Percentiles rank a stretch among this genome's conserved stretches.
These are phyloP conservation scores for Druceiella hillmani DNA, from an alignment of 2,888 invertebrate species.

Conservation along the genomic window DNA sequence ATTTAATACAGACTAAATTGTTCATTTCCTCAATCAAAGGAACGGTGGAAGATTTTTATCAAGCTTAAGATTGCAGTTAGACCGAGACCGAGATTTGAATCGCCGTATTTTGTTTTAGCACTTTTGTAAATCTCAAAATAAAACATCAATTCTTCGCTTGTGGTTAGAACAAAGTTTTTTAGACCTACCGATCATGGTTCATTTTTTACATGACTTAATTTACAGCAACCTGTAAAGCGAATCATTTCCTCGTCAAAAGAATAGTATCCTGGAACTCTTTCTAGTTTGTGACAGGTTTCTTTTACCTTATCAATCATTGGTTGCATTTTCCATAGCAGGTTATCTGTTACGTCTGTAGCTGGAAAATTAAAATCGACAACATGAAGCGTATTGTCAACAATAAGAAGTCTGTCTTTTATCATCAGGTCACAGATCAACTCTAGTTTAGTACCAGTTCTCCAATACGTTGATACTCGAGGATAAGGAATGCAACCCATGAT, in stretches of 20 bases:
- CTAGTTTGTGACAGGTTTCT: slow-evolving; percentile 4
- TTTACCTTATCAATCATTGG: slow-evolving; percentile 6
- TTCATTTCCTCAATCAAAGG: too few relatives aligned
- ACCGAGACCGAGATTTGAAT: too few relatives aligned
- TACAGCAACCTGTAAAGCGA: too few relatives aligned
- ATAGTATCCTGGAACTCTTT: slow-evolving; percentile 6
- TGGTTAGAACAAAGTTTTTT: too few relatives aligned
- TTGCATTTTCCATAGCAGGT: slow-evolving; percentile 7
- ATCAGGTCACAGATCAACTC: slow-evolving; percentile 3
- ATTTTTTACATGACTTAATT: too few relatives aligned
- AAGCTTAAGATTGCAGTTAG: too few relatives aligned
- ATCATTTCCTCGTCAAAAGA: slow-evolving; percentile 8
- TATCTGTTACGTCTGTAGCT: slow-evolving; percentile 1
- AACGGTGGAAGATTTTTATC: too few relatives aligned
- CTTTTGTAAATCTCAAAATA: too few relatives aligned
- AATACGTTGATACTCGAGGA: slow-evolving; percentile 6
- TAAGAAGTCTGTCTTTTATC: slow-evolving; percentile 6
- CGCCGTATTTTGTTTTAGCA: too few relatives aligned
- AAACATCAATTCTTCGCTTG: too few relatives aligned
- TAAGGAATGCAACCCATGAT: slow-evolving; percentile 9
- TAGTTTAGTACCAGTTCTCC: slow-evolving; percentile 4
- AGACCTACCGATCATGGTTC: too few relatives aligned
- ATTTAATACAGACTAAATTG: too few relatives aligned
- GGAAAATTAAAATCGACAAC: slow-evolving; percentile 5
- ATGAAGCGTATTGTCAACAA: slow-evolving; percentile 4